These are phyloP conservation scores for Orius insidiosus DNA, from an alignment of 1,140 invertebrate genomes.

Conservation along the genomic window DNA sequence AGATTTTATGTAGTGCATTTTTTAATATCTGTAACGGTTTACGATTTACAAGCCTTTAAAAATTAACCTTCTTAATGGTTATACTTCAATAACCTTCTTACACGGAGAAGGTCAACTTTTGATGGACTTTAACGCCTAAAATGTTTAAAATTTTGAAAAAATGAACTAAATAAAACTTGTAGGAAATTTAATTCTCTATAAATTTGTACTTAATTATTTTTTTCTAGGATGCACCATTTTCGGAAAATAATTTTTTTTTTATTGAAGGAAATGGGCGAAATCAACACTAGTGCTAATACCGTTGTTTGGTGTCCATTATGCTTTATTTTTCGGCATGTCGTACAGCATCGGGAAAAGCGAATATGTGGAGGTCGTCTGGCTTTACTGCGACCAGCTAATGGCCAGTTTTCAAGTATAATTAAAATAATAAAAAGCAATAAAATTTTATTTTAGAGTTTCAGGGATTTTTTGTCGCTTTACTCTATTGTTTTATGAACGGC, in stretches of 20 bases:
- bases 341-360: constrained; percentile 33
- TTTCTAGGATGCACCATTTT: no score
- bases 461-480: constrained; percentile 47
- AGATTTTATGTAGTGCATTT: no score
- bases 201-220: no score
- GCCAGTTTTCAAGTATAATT: constrained; percentile 70
- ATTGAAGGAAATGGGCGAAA: constrained; percentile 38
- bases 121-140: no score
- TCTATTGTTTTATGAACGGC: constrained; percentile 49
- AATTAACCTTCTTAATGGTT: no score
- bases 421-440: not conserved
- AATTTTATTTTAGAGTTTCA: constrained; percentile 21
- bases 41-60: no score
- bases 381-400: constrained; percentile 57
- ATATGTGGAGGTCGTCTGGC: constrained; percentile 43
- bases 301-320: constrained; percentile 64
- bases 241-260: constrained; percentile 11
- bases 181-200: no score
- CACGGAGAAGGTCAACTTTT: no score
- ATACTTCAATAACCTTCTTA: no score
- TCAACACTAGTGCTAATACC: constrained; percentile 64
- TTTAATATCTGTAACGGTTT: no score
- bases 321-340: constrained; percentile 46
- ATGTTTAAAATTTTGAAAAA: no score
- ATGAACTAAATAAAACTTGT: no score